Conservation (phyloP, 2,888 invertebrate genomes). For the Sphaerophoria taeniata region DNA sequence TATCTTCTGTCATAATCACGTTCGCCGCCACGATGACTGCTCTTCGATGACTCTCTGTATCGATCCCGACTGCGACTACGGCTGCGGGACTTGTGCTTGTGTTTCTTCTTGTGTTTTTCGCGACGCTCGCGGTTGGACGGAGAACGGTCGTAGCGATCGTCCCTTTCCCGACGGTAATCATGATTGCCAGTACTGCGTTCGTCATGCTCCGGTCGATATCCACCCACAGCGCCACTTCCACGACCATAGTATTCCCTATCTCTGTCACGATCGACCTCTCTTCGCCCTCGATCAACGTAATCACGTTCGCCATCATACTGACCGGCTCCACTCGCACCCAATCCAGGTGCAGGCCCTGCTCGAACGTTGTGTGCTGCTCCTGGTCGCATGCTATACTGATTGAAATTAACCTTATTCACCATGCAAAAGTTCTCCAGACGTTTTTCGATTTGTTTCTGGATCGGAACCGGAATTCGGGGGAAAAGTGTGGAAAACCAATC, state of each 20-base stretch:
- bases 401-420: slow-evolving; percentile 81
- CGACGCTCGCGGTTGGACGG: slow-evolving; percentile 77
- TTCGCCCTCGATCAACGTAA: slow-evolving; percentile 81
- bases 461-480: slow-evolving; percentile 99
- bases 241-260: slow-evolving; percentile 75
- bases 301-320: slow-evolving; percentile 77
- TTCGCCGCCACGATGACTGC: slow-evolving; percentile 48
- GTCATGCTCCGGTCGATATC: slow-evolving; percentile 80
- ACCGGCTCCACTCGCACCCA: slow-evolving; percentile 38
- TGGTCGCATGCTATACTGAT: slow-evolving; percentile 77
- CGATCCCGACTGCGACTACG: slow-evolving; percentile 78
- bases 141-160: slow-evolving; percentile 77
- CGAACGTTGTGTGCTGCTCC: slow-evolving; percentile 49
- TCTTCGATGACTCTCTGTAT: slow-evolving; percentile 53
- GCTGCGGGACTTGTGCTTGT: slow-evolving; percentile 80
- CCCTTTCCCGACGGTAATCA: slow-evolving; percentile 70
- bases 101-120: slow-evolving; percentile 81
- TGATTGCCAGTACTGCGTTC: slow-evolving; percentile 76
- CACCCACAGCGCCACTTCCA: slow-evolving; percentile 73
- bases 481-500: slow-evolving; percentile 99
- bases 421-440: slow-evolving; percentile 87
- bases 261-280: slow-evolving; percentile 74
- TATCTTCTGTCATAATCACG: slow-evolving; percentile 58
- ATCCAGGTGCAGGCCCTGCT: slow-evolving; percentile 51
- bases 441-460: slow-evolving; percentile 95